phyloP scores from a whole-genome alignment of 2,888 invertebrate genomes.

The Pedicia rivosa region DNA sequence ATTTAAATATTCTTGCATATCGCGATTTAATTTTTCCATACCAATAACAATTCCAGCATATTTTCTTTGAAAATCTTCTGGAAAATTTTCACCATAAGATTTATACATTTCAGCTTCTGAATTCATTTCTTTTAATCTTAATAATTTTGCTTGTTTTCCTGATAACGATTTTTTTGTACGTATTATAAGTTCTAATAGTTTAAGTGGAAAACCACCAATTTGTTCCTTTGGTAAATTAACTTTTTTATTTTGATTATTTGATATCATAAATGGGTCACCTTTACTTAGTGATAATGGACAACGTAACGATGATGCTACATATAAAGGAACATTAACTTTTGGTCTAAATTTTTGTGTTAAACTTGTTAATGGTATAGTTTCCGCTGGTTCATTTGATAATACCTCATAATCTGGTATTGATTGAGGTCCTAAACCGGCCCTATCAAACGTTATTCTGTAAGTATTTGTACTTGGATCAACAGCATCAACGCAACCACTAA shows the following conservation, averaged over 20 bases:
- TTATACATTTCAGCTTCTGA: constrained; percentile 76
- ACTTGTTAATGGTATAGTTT: constrained; percentile 73
- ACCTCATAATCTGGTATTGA: constrained; percentile 96
- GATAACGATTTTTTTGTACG: constrained; percentile 71
- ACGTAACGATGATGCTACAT: constrained; percentile 4
- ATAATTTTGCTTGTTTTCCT: constrained; percentile 66
- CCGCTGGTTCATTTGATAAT: constrained; percentile 78
- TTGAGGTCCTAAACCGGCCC: constrained; percentile 82
- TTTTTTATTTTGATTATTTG: constrained; percentile 26
- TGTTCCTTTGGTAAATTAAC: constrained; percentile 27
- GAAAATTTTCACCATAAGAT: constrained; percentile 60
- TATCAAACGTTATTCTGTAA: constrained; percentile 88
- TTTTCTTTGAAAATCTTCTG: constrained; percentile 77
- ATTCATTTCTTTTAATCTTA: constrained; percentile 71
- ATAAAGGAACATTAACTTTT: constrained; percentile 13
- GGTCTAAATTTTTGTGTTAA: constrained; percentile 69
- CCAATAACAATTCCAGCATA: constrained; percentile 81
- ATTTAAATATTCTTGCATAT: constrained; percentile 70
- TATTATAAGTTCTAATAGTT: constrained; percentile 73
- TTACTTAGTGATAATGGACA: constrained; percentile 30
- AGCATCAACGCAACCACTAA: constrained; percentile 86
- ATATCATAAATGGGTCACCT: constrained; percentile 53
- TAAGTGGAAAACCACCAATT: constrained; percentile 70
- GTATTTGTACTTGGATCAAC: constrained; percentile 89
- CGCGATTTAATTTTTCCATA: constrained; percentile 78